Evolutionary conservation across 2,113 vertebrate species (phyloP), one percentile per base, ranked within the genome.

Genomic region (Reinhardtius hippoglossoides): DNA sequence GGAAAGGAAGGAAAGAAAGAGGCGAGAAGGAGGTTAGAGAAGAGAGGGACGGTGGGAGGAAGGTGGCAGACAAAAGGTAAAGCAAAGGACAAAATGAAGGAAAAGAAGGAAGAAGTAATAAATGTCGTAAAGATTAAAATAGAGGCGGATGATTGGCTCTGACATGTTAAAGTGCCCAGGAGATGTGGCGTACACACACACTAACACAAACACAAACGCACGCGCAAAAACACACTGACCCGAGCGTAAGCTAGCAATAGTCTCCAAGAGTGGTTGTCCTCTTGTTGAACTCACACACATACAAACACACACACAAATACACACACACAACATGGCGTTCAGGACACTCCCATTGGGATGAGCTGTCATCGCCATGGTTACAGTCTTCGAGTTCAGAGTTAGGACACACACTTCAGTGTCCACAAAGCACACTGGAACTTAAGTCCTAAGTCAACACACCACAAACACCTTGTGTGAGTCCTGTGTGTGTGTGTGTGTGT

Each of bases 231-330:
- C 68, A 57, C 52, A 76, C 55, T 80, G 83, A 78, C 70, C 78
- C 9, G 4, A 79, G 55, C 35, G 3, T 68, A 50, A 85, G 40
- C 52, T 57, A 59, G 81, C 70, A 48, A n/a, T 80, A 55, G 81
- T 77, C 60, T 85, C 50, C 2, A 48, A 78, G 65, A 71, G 68
- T 48, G 67, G 21, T 62, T 90, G 89, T 86, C 88, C 88, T 91
- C 58, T 76, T 62, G 75, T 65, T 92, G 91, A 91, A 92, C 91
- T 82, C 82, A 56, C 74, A 77, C 82, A 73, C 24, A 54, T 35
- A 48, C 73, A 44, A 35, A 63, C 64, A 92, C 91, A 72, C 80
- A 63, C 78, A 74, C 24, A 74, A 64, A 70, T 56, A 76, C 81
- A 74, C 31, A 44, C 27, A 44, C 73, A 56, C 59, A 46, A 76